These are phyloP conservation scores for Drosophila nigricruria DNA, from an alignment of 2,888 invertebrate genomes.

Conservation along the genomic window DNA sequence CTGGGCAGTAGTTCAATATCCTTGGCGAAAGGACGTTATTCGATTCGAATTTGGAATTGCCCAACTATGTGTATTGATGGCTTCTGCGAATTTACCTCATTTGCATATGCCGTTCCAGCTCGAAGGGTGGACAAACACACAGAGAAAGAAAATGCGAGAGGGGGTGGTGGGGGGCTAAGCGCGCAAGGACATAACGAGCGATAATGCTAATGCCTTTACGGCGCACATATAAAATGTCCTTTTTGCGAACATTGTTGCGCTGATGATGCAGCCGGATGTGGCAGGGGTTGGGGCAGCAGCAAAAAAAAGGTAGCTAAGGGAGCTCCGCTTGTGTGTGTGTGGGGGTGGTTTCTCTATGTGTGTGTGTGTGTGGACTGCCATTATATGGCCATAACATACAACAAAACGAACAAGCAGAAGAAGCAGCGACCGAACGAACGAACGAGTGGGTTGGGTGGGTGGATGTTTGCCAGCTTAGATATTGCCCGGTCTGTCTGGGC, in stretches of 20 bases:
- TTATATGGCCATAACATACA: constrained; percentile 65
- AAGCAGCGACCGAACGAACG: constrained; percentile 11
- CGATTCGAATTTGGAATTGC: constrained; percentile 73
- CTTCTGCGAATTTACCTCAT: constrained; percentile 62
- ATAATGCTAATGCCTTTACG: constrained; percentile 82
- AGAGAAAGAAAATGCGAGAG: constrained; percentile 20
- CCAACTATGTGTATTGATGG: constrained; percentile 73
- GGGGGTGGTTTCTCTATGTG: constrained; percentile 39
- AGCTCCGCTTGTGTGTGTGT: constrained; percentile 25
- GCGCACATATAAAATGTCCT: constrained; percentile 80
- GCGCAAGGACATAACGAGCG: constrained; percentile 77
- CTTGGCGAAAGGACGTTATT: constrained; percentile 56
- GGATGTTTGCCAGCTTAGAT: constrained; percentile 34
- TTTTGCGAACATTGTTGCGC: constrained; percentile 78
- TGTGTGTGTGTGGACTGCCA: constrained; percentile 42
- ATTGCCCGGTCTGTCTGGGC: constrained; percentile 40
- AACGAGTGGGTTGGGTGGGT: constrained; percentile 7
- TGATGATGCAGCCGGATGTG: constrained; percentile 51
- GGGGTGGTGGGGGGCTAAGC: constrained; percentile 11
- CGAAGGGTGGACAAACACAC: constrained; percentile 57
- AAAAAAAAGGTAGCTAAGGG: constrained; percentile 44
- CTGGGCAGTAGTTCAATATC: constrained; percentile 61
- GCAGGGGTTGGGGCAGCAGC: neutral
- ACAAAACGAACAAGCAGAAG: constrained; percentile 19
- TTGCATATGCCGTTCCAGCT: constrained; percentile 72